Base-by-base conservation (phyloP, 30 jellyfish, hydroid and myxozoan species). In the Phacellophora camtschatica region DNA sequence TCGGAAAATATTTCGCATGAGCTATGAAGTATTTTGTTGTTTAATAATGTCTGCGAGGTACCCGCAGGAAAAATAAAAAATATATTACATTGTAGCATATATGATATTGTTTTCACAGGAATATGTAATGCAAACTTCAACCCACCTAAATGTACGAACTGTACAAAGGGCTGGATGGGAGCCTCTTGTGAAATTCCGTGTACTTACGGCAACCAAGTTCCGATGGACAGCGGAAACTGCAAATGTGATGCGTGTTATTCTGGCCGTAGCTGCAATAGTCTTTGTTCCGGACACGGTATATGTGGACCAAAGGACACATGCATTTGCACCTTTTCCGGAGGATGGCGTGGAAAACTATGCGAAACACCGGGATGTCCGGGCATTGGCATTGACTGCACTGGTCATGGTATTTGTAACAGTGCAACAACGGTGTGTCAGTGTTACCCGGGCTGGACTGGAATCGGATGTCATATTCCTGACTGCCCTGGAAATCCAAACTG, bases 401-500 rank as follows among this genome's bases (percentile, higher is more conserved):
- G 92, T 24, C 56, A 68, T 37, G 92, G 92, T 2, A 15, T 81
- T 22, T 81, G 92, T 49, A 81, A 81, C 33, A 81, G 84, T 46
- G 67, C 50, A 33, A 25, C 56, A 22, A 74, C 85, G 12, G 37
- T 28, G 31, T 81, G 92, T 36, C 66, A 22, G 23, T 81, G 92
- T 55, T 46, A 50, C 66, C 84, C 92, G 2, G 92, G 92, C 3
- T 81, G 92, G 92, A 81, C 79, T 4, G 84, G 84, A 1, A 71
- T 54, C 31, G 92, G 92, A 11, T 81, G 92, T 28, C 84, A 81
- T 37, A 37, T 68, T 48, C 92, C 92, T 5, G 92, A 81, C 35
- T 81, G 92, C 54, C 92, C 92, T 50, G 92, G 92, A 46, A 81
- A 67, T 54, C 92, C 92, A 33, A 48, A 81, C 36, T 81, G 92